Percentiles rank a stretch among this genome's conserved stretches.
Conservation (phyloP, 1,140 invertebrate genomes). For the Lethrus apterus region DNA sequence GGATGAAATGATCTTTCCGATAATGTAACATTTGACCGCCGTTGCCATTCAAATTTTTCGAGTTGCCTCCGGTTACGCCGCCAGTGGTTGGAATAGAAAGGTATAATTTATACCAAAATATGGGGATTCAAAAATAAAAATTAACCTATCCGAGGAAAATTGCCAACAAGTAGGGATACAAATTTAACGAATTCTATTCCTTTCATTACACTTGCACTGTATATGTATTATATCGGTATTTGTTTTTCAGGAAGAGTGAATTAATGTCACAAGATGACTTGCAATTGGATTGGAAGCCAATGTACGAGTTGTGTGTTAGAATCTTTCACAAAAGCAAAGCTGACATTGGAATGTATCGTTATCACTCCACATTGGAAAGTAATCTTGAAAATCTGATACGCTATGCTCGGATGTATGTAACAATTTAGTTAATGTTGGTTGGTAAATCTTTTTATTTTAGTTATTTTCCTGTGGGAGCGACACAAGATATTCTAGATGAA, state of each 20-base stretch:
- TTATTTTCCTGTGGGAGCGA: conserved; percentile 68
- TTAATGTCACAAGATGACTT: conserved; percentile 74
- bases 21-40: too few relatives aligned
- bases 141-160: too few relatives aligned
- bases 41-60: too few relatives aligned
- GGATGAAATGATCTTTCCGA: too few relatives aligned
- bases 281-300: conserved; percentile 75
- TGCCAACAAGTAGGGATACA: too few relatives aligned
- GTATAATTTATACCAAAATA: too few relatives aligned
- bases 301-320: conserved; percentile 61
- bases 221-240: too few relatives aligned
- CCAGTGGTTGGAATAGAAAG: too few relatives aligned
- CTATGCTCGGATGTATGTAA: conserved; percentile 46
- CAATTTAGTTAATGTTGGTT: conserved; percentile 4
- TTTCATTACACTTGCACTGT: too few relatives aligned
- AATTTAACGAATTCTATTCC: too few relatives aligned
- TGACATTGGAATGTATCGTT: conserved; percentile 56
- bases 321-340: conserved; percentile 36
- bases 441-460: conserved; percentile 39
- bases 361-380: conserved; percentile 45
- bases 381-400: conserved; percentile 45
- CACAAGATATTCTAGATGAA: conserved; percentile 82
- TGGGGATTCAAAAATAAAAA: too few relatives aligned
- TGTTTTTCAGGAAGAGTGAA: conserved; percentile 61
- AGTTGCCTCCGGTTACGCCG: too few relatives aligned